Base-by-base conservation (phyloP, 2,113 vertebrate genomes). In the Poicephalus gulielmi region DNA sequence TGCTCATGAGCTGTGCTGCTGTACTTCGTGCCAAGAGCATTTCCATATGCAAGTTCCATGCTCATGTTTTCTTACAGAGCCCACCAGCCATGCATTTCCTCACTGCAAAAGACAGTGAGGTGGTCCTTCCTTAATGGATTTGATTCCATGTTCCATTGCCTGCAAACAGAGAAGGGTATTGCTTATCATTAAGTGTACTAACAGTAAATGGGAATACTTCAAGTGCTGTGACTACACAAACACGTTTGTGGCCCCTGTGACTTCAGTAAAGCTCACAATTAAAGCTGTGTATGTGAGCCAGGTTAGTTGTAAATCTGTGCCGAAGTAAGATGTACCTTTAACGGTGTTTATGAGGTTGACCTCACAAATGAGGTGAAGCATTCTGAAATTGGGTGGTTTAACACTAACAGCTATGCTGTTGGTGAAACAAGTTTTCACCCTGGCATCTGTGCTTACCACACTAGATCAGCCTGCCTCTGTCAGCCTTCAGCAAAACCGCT, bases 1-100 rank as follows among this genome's bases (percentile, higher is more conserved):
- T 63, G 39, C 73, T 59, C 47, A 6, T 0, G 6, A 37, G 59
- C 8, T 15, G 0, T 0, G 5, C 24, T 18, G 37, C 55, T 39
- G 0, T 18, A 30, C 53, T 44, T 80, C 11, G 20, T 73, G 47
- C 55, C 44, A 30, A n/a, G 43, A 20, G 30, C 25, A 12, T 35
- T 81, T 67, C 66, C 73, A 39, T 19, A 1, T 27, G 37, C 14
- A 11, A 28, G 22, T 39, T 77, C 77, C 35, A 49, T 1, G 1
- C 31, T 18, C 24, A 9, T 7, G 1, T 33, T 41, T 53, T 8
- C 60, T 62, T 47, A 35, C 8, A 39, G 31, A 37, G 22, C 31
- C 3, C 11, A 4, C 28, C 43, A 49, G 4, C 47, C 2, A 0
- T 6, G 7, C 27, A 0, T 39, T 43, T 71, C 17, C 13, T 86